Percentiles rank a stretch among this genome's conserved stretches.
Evolutionary conservation across 2,113 vertebrate species (phyloP).

Genomic region (Oxygymnocypris stewartii): DNA sequence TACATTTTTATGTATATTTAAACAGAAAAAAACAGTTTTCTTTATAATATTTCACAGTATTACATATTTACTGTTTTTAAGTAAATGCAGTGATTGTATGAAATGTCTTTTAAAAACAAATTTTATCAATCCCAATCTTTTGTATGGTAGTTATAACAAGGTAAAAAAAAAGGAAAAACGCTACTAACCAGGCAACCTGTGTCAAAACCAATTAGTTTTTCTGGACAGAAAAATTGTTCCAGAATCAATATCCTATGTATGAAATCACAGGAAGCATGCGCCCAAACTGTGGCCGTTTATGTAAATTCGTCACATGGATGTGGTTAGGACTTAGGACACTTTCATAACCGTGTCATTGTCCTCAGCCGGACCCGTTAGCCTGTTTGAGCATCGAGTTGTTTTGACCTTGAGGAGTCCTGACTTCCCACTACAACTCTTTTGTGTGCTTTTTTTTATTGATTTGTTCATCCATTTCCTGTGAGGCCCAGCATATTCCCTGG

Average conservation of each 20-base stretch:
- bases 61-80: too few species aligned
- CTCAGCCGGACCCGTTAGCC: neutral
- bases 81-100: too few species aligned
- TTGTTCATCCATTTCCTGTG: conserved; percentile 30
- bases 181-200: neutral
- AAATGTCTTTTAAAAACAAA: too few species aligned
- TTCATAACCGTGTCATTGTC: neutral
- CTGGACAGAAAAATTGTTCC: neutral
- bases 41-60: too few species aligned
- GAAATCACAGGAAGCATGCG: neutral
- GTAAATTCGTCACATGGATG: neutral
- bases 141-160: too few species aligned
- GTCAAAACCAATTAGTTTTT: neutral
- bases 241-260: neutral
- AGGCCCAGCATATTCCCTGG: conserved; percentile 12
- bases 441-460: conserved; percentile 24
- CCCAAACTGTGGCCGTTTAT: neutral
- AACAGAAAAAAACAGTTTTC: too few species aligned
- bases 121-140: too few species aligned
- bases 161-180: too few species aligned
- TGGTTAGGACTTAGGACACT: neutral
- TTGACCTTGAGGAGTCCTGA: conserved; percentile 30
- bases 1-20: too few species aligned
- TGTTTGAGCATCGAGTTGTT: neutral
- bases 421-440: conserved; percentile 11